Evolutionary conservation across 92 coral and sea anemone species (phyloP), one percentile per base, ranked within the genome.

Genomic region (Parazoanthus swiftii): DNA sequence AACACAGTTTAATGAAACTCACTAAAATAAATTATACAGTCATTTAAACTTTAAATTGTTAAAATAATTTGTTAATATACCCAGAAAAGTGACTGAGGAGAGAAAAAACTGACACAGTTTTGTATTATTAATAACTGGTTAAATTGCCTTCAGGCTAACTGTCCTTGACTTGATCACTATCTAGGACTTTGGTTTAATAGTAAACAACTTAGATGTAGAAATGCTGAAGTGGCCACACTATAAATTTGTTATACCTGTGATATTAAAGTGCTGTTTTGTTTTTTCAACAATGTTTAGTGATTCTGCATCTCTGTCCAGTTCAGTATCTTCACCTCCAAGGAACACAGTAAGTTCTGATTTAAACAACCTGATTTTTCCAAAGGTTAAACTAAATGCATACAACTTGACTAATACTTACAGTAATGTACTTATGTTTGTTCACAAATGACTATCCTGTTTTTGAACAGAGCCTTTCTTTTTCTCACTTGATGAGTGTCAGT

Each of bases 221-320:
- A 29, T 70, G 74, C 36, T 70, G 74, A 70, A 70, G 14, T n/a
- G 36, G 74, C 36, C 36, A 10, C 10, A 6, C 8, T 48, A 1
- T 48, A 7, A 13, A 54, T 11, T 13, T 54, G 18, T 54, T 14
- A 54, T 4, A 7, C 25, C 6, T 67, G 13, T 16, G 3, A 50
- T 23, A 42, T 48, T 48, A 72, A 72, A 21, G 33, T 76, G 23
- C 46, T 21, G 13, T 20, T 42, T 25, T 15, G 5, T 8, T 81
- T 86, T 89, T 26, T 13, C 78, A 51, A 67, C 51, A 51, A 78
- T 73, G 46, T 74, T 10, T 74, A 94, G 96, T 56, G 95, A 94
- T 86, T 83, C 96, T 50, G 89, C 91, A 46, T 93, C 95, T 4
- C 83, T 93, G 74, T 83, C 92, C 82, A 94, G 96, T 66, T 92